These are phyloP conservation scores for Drosophila subpulchrella DNA, from an alignment of 1,140 invertebrate species.

Conservation along the genomic window DNA sequence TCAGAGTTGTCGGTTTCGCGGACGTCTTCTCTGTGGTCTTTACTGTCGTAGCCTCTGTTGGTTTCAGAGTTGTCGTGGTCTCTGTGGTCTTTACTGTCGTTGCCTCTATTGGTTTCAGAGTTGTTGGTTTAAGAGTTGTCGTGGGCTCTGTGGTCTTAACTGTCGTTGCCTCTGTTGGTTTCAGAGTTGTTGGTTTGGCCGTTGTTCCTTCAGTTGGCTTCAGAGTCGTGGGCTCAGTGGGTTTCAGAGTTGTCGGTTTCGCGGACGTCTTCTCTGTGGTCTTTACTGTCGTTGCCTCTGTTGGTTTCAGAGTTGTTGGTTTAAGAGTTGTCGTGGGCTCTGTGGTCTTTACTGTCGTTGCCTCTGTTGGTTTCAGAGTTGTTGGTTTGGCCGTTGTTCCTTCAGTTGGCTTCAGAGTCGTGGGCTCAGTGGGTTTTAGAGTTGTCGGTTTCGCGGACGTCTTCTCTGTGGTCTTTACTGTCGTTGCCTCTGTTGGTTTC, in stretches of 20 bases:
- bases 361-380: slow-evolving; percentile 1
- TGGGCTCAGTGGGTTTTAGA: background rate
- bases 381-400: background rate
- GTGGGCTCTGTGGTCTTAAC: too few species aligned
- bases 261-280: background rate
- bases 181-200: background rate
- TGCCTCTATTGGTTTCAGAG: background rate
- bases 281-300: background rate
- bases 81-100: too few species aligned
- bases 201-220: background rate
- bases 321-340: slow-evolving; percentile 8
- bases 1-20: background rate
- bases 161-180: slow-evolving; percentile 3
- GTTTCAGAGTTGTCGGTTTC: slow-evolving; percentile 1
- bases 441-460: slow-evolving; percentile 1
- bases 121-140: background rate
- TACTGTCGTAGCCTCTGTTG: background rate
- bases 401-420: slow-evolving; percentile 1
- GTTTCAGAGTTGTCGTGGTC: slow-evolving; percentile 4
- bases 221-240: background rate
- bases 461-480: background rate
- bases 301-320: background rate
- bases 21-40: slow-evolving; percentile 6
- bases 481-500: background rate
- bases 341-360: too few species aligned